phyloP scores from a whole-genome alignment of 2,797 vertebrate species.

The Anguilla anguilla region DNA sequence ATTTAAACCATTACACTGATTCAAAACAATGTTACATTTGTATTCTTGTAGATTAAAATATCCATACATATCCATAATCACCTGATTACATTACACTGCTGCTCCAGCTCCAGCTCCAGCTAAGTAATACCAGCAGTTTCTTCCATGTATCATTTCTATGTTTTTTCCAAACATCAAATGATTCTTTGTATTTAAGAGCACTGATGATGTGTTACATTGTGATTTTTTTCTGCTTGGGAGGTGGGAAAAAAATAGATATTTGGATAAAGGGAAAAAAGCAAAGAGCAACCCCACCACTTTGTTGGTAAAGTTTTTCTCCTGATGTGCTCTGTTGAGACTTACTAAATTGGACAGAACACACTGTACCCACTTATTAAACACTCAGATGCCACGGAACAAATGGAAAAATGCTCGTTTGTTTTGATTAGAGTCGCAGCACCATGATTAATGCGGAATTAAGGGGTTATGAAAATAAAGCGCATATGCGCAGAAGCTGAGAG shows the following conservation, averaged over 20 bases:
- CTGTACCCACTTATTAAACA: constrained; percentile 29
- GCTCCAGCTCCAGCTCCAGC: background rate
- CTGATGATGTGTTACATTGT: background rate
- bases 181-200: background rate
- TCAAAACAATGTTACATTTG: background rate
- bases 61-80: background rate
- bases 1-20: background rate
- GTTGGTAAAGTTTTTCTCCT: background rate
- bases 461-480: constrained; percentile 48
- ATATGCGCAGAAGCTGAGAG: constrained; percentile 29
- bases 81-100: background rate
- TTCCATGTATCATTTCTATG: background rate
- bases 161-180: background rate
- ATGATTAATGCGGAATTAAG: constrained; percentile 52
- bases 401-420: constrained; percentile 44
- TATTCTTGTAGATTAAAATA: background rate
- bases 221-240: background rate
- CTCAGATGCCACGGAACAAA: constrained; percentile 43
- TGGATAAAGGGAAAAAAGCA: background rate
- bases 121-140: background rate
- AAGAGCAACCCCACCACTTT: background rate
- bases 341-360: background rate
- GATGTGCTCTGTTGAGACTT: background rate
- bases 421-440: constrained; percentile 54
- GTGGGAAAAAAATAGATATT: background rate